Base-by-base conservation (phyloP, 2,888 invertebrate genomes). In the Theodoxus fluviatilis region DNA sequence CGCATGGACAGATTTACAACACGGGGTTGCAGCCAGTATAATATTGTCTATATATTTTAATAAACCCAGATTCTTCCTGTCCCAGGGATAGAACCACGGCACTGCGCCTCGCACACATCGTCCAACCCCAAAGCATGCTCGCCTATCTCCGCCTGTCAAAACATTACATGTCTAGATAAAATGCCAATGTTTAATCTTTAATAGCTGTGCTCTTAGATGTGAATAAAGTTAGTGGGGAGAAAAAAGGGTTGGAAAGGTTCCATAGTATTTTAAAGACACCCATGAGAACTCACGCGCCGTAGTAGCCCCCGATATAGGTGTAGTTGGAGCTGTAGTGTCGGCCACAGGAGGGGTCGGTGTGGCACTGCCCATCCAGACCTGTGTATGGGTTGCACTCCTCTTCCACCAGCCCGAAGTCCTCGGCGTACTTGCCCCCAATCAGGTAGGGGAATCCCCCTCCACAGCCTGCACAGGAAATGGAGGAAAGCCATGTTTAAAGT, bases 231-330 rank as follows among this genome's bases (percentile, higher is more conserved):
- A 18, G 3, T 3, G 33, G n/a, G 4, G 22, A 61, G 31, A 22
- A 35, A 28, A 35, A 31, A 61, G 2, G 7, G 31, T n/a, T n/a
- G n/a, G n/a, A 28, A 3, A 22, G 4, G 18, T n/a, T n/a, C 28
- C 22, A 28, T 3, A 6, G 3, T 28, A 22, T 57, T 33, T 57
- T 15, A 35, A 15, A 28, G 15, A 31, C 35, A 38, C 1, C 25
- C 25, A 57, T 49, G 6, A 25, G 31, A 66, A 83, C 84, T 80
- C 79, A 87, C 85, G 82, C 88, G 63, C 88, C 89, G 78, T 87
- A 88, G 76, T 82, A 89, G 38, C 89, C 89, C 40, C 89, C 90
- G 40, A 90, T 83, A 79, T 90, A 90, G 67, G 81, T 74, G 78
- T 89, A 90, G 59, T 82, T 77, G 3, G 87, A 86, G 25, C 87